These are phyloP conservation scores for Pandemis cinnamomeana DNA, from an alignment of 2,888 invertebrate species.

Conservation along the genomic window DNA sequence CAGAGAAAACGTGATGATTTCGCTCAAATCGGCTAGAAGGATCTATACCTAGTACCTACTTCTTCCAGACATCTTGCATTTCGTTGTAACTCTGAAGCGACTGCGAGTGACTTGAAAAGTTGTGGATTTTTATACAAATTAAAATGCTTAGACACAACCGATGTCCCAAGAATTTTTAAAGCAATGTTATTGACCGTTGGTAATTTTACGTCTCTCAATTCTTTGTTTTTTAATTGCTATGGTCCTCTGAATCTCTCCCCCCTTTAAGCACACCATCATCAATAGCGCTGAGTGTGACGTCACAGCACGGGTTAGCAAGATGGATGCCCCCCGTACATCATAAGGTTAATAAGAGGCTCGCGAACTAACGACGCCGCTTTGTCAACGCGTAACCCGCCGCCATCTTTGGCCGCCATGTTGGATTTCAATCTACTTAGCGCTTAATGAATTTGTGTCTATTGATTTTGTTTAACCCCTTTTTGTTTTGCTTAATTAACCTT, in stretches of 20 bases:
- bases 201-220: no score
- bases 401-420: constrained; percentile 81
- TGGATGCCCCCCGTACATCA: constrained; percentile 82
- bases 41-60: no score
- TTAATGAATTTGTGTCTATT: constrained; percentile 84
- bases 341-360: constrained; percentile 85
- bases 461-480: constrained; percentile 85
- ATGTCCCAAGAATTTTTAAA: no score
- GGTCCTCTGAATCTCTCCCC: not conserved
- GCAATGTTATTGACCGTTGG: no score
- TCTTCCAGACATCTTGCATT: not conserved
- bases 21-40: not conserved
- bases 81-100: no score
- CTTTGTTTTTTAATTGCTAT: not conserved
- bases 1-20: no score
- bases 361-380: constrained; percentile 84
- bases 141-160: no score
- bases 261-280: not conserved
- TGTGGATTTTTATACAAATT: no score
- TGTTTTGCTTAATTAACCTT: constrained; percentile 85
- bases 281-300: constrained; percentile 23
- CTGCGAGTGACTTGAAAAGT: no score
- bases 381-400: constrained; percentile 81
- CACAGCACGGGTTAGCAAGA: constrained; percentile 64
- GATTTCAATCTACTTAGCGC: constrained; percentile 84